Evolutionary conservation across 2,888 invertebrate species (phyloP), one percentile per base, ranked within the genome.

Genomic region (Labia minor): DNA sequence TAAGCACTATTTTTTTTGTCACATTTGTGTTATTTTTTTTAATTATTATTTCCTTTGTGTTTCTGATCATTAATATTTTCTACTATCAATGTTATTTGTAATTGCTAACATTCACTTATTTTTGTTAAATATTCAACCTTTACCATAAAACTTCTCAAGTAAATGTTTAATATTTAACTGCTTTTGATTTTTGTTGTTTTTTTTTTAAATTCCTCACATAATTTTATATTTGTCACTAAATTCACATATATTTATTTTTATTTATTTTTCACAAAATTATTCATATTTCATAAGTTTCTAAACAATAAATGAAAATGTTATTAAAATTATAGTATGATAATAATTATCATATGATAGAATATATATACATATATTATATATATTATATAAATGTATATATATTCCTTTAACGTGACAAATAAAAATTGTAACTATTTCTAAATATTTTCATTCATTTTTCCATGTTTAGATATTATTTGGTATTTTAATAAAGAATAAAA

Each of bases 61-160:
- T 49, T 49, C 49, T 49, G 3, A n/a, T 49, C n/a, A 49, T n/a
- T 49, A n/a, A n/a, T 49, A 49, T 49, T n/a, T 49, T 49, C 2
- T 49, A n/a, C n/a, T 49, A 49, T n/a, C n/a, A 49, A 49, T 49
- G 49, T 49, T 49, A 49, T 49, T 10, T 49, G 49, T 49, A 49
- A 49, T 49, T 14, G 49, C 49, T 8, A 16, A 16, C 49, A n/a
- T n/a, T 49, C 49, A 49, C 49, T 8, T 8, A 49, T 49, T 49
- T 10, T 49, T 49, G 49, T 49, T 49, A 49, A 49, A 49, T 49
- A 49, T 10, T 16, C n/a, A 11, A 49, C 49, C 14, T 49, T 49
- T 49, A 49, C n/a, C 3, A 49, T 2, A 8, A n/a, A 4, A 11
- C 3, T 49, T 10, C 14, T 49, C 2, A 49, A n/a, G n/a, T 49